A percentile compares a stretch with the other conserved stretches of the same genome.
Conservation (phyloP, 2,113 vertebrate species). For the Dicaeum eximium region DNA sequence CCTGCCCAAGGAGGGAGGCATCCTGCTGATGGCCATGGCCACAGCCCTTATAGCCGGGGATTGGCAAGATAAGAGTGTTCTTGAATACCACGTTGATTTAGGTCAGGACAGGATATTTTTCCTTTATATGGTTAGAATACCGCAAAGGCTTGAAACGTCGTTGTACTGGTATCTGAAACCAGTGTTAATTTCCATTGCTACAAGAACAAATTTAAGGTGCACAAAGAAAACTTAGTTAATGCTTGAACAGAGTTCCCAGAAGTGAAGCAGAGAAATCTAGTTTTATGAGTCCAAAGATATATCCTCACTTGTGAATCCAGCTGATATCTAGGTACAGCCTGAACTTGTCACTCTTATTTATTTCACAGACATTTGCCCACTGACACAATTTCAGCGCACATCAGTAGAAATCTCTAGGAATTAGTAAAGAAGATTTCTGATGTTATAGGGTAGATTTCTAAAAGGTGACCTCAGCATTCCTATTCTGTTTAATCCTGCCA, state of each 20-base stretch:
- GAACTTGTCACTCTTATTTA: background rate
- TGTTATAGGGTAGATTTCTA: background rate
- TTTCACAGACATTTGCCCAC: background rate
- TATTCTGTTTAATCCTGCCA: background rate
- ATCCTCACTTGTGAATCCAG: background rate
- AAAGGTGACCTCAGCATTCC: background rate
- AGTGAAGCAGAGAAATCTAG: background rate
- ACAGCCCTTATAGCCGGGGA: background rate
- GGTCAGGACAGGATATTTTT: background rate
- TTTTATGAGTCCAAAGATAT: background rate
- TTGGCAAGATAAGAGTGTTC: background rate
- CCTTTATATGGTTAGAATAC: background rate
- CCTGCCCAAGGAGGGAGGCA: background rate
- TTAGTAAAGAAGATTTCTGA: background rate
- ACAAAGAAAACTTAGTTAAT: background rate
- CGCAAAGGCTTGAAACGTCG: background rate
- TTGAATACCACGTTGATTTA: background rate
- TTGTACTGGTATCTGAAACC: background rate
- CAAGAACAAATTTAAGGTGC: background rate
- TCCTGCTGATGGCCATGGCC: background rate
- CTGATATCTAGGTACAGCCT: background rate
- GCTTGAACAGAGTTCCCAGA: background rate
- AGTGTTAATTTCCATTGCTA: background rate
- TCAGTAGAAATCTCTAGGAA: background rate
- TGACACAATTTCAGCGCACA: background rate